Evolutionary conservation across 2,888 invertebrate species (phyloP).

Genomic region (Pterobdella sp.): DNA sequence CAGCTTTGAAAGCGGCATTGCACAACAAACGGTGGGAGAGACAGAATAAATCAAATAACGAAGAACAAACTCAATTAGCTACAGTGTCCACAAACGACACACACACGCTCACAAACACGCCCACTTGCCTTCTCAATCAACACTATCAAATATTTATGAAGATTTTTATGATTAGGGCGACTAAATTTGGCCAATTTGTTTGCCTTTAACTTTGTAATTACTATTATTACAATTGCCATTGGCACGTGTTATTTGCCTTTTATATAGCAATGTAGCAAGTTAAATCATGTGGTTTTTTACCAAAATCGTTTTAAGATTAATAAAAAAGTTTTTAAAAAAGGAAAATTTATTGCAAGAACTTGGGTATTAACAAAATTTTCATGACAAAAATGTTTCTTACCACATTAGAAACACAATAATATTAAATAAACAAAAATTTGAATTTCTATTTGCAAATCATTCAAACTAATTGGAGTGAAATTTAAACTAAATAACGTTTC

Average conservation of each 20-base stretch:
- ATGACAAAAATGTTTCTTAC: no score
- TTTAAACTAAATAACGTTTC: not conserved
- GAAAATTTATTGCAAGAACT: no score
- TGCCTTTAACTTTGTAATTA: conserved; percentile 13
- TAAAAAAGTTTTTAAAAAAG: no score
- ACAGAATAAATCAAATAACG: conserved; percentile 12
- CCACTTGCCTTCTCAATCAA: not conserved
- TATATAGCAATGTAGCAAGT: no score
- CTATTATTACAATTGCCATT: not conserved
- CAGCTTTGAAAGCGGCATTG: conserved; percentile 12
- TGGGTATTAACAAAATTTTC: no score
- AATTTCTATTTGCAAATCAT: not conserved
- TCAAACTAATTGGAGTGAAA: not conserved
- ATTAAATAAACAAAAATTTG: not conserved
- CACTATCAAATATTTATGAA: conserved; percentile 1
- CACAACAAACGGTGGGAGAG: not conserved
- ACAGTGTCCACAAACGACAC: not conserved
- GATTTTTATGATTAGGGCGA: conserved; percentile 10
- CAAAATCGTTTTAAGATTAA: no score
- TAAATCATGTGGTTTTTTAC: no score
- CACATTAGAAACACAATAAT: not conserved
- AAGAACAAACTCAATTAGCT: conserved; percentile 11
- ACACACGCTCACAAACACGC: no score
- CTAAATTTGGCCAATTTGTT: not conserved
- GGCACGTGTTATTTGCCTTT: no score